These are phyloP conservation scores for Drosophila mercatorum DNA, from an alignment of 2,888 invertebrate genomes.

Conservation along the genomic window DNA sequence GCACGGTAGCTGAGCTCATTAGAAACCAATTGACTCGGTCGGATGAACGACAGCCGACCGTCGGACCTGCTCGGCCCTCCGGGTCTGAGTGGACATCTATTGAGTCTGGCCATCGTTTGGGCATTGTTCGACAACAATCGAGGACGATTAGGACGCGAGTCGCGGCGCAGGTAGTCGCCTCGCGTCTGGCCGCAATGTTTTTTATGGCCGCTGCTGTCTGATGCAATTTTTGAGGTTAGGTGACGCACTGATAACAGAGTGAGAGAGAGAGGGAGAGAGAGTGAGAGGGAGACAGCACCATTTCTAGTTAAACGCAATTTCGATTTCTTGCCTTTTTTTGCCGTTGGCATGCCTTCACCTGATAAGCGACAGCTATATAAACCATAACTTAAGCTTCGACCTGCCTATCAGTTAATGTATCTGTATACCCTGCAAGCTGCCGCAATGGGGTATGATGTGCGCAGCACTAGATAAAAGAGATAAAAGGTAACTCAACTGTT, in stretches of 20 bases:
- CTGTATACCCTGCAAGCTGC: slow-evolving; percentile 13
- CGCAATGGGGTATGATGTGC: background rate
- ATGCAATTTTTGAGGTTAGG: slow-evolving; percentile 44
- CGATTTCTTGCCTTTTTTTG: slow-evolving; percentile 6
- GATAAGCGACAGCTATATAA: slow-evolving; percentile 42
- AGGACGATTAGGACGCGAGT: slow-evolving; percentile 47
- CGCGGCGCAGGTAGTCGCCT: slow-evolving; percentile 35
- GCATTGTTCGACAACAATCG: slow-evolving; percentile 44
- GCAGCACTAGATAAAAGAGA: background rate
- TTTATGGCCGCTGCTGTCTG: slow-evolving; percentile 42
- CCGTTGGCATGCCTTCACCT: slow-evolving; percentile 5
- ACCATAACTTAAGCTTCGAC: slow-evolving; percentile 20
- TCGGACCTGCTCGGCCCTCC: slow-evolving; percentile 1
- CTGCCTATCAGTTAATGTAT: slow-evolving; percentile 28
- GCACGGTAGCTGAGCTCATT: slow-evolving; percentile 69
- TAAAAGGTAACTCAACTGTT: background rate
- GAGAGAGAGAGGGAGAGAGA: background rate
- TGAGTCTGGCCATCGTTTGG: slow-evolving; percentile 62
- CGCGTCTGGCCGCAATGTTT: slow-evolving; percentile 23
- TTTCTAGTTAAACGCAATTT: slow-evolving; percentile 31
- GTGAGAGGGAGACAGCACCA: slow-evolving; percentile 6
- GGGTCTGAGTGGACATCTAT: slow-evolving; percentile 12
- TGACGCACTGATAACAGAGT: slow-evolving; percentile 9
- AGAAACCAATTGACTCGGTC: slow-evolving; percentile 74
- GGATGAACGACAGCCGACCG: slow-evolving; percentile 64